phyloP scores from a whole-genome alignment of 2,113 vertebrate species.

The Colius striatus region DNA sequence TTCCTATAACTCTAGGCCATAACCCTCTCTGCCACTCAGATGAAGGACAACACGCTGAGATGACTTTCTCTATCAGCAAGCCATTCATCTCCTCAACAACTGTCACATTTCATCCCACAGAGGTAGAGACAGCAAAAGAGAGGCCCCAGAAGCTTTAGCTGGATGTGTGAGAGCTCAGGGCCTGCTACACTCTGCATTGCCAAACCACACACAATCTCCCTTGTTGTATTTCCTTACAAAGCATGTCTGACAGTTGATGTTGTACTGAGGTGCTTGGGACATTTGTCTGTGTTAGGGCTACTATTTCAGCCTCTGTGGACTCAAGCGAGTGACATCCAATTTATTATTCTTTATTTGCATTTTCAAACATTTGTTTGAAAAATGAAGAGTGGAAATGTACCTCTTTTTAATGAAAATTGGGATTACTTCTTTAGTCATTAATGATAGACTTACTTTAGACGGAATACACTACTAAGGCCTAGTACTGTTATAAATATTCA shows the following conservation, averaged over 20 bases:
- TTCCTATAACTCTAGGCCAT: neutral
- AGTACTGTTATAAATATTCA: neutral
- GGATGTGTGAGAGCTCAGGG: neutral
- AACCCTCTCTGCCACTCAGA: neutral
- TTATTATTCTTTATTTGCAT: neutral
- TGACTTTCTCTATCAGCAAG: neutral
- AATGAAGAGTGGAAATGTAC: neutral
- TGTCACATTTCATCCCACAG: neutral
- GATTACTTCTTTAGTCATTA: neutral
- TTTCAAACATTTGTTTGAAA: conserved; percentile 3
- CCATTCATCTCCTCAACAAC: neutral
- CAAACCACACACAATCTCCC: neutral
- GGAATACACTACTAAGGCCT: neutral
- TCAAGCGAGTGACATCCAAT: neutral
- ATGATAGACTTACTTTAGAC: neutral
- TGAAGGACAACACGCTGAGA: neutral
- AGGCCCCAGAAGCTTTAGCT: neutral
- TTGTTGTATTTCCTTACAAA: neutral
- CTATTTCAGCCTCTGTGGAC: neutral
- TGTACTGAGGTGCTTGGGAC: neutral
- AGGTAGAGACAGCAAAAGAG: neutral
- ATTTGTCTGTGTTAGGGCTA: neutral
- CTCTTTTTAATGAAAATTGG: neutral
- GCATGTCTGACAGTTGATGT: neutral
- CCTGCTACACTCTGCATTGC: neutral